phyloP scores from a whole-genome alignment of 2,797 vertebrate genomes.

The Anniella stebbinsi region DNA sequence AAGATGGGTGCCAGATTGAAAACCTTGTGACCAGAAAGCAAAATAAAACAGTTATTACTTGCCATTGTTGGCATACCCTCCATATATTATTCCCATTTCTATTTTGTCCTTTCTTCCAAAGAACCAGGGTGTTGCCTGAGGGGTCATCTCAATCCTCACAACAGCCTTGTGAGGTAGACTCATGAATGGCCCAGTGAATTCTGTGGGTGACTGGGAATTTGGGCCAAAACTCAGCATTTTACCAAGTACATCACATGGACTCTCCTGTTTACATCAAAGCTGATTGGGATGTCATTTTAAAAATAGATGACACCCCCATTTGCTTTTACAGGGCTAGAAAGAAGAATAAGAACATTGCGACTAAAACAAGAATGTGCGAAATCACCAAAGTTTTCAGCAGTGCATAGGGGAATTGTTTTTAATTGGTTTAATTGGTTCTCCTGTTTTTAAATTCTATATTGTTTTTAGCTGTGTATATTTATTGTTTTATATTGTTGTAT shows the following conservation, averaged over 20 bases:
- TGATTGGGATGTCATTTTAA: neutral
- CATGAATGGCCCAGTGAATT: neutral
- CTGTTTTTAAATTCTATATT: too few relatives aligned
- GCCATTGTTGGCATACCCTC: too few relatives aligned
- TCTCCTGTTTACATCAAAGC: neutral
- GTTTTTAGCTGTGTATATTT: too few relatives aligned
- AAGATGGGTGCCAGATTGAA: neutral
- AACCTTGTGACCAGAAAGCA: neutral
- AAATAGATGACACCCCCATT: neutral
- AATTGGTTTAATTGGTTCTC: too few relatives aligned
- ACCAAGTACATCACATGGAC: neutral
- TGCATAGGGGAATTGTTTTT: neutral
- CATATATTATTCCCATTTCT: neutral
- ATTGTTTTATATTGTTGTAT: too few relatives aligned
- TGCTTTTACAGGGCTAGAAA: neutral
- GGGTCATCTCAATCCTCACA: neutral
- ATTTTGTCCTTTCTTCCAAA: neutral
- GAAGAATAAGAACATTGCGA: neutral
- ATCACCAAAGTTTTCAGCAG: neutral
- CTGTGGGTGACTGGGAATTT: neutral
- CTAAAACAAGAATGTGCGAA: neutral
- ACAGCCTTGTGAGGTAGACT: neutral
- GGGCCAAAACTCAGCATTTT: neutral
- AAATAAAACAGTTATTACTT: neutral
- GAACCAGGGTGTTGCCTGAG: too few relatives aligned